phyloP scores from a whole-genome alignment of 2,113 vertebrate species.

The Entomyzon cyanotis region DNA sequence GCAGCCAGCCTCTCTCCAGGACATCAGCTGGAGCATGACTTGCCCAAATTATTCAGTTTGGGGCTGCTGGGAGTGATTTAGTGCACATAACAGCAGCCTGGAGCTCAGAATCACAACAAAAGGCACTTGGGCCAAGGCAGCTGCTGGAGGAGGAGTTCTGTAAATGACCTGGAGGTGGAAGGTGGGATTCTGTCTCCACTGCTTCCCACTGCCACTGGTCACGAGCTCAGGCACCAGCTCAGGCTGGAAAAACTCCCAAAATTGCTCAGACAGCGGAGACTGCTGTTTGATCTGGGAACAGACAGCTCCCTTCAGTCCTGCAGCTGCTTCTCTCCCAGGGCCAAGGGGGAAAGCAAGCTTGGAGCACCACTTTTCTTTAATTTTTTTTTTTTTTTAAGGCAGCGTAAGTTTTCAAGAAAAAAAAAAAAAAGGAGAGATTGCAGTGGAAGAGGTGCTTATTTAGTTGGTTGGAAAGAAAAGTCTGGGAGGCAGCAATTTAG shows the following conservation, averaged over 20 bases:
- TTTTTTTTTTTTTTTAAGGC: background rate
- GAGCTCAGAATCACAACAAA: conserved; percentile 23
- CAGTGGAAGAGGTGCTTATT: background rate
- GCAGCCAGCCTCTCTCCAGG: conserved; percentile 72
- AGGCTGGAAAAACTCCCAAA: background rate
- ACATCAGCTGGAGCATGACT: conserved; percentile 38
- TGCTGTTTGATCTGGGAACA: background rate
- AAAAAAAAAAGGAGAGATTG: background rate
- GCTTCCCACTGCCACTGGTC: background rate
- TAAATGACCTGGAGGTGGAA: background rate
- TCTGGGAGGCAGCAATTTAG: background rate
- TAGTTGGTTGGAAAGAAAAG: background rate
- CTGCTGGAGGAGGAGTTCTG: background rate
- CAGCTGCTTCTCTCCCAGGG: background rate
- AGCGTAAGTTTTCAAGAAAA: background rate
- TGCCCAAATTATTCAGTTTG: conserved; percentile 56
- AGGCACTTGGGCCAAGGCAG: background rate
- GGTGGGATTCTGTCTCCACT: background rate
- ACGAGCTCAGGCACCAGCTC: background rate
- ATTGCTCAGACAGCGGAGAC: background rate
- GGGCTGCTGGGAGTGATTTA: conserved; percentile 65
- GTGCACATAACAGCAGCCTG: conserved; percentile 3
- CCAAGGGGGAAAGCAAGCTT: background rate
- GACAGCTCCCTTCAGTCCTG: background rate
- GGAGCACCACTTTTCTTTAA: background rate